These are phyloP conservation scores for Zootoca vivipara DNA, from an alignment of 2,113 vertebrate species.

Conservation along the genomic window DNA sequence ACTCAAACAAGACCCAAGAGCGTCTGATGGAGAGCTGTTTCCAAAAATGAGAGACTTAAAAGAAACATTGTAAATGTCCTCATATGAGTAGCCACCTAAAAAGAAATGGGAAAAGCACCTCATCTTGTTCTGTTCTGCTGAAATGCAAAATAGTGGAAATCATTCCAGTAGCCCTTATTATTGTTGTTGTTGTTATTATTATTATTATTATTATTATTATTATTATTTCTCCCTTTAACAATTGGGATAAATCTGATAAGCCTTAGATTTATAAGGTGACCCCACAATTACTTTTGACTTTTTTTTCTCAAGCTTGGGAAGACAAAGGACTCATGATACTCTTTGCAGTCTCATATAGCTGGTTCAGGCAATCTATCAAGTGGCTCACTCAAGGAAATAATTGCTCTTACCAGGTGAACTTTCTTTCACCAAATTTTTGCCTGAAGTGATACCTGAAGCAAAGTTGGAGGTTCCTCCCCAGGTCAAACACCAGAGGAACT, in stretches of 20 bases:
- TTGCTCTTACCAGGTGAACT: neutral
- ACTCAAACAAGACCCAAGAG: neutral
- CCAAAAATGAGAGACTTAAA: neutral
- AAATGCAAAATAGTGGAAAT: neutral
- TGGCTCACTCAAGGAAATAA: neutral
- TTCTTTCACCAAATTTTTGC: neutral
- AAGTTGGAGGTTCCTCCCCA: no score
- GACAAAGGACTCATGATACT: neutral
- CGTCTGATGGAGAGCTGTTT: neutral
- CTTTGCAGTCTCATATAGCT: neutral
- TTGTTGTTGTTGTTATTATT: no score
- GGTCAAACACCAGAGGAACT: no score
- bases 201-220: no score
- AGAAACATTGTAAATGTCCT: neutral
- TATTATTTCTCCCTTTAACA: neutral
- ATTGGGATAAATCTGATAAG: neutral
- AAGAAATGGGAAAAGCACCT: no score
- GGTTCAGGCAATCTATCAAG: neutral
- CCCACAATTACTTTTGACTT: neutral
- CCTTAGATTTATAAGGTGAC: no score
- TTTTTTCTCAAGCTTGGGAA: neutral
- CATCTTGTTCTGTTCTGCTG: neutral
- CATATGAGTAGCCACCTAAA: no score
- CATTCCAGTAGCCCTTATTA: neutral
- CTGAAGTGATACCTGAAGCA: neutral